Evolutionary conservation across 2,888 invertebrate species (phyloP), one percentile per base, ranked within the genome.

Genomic region (Flabesymbios commensalis): DNA sequence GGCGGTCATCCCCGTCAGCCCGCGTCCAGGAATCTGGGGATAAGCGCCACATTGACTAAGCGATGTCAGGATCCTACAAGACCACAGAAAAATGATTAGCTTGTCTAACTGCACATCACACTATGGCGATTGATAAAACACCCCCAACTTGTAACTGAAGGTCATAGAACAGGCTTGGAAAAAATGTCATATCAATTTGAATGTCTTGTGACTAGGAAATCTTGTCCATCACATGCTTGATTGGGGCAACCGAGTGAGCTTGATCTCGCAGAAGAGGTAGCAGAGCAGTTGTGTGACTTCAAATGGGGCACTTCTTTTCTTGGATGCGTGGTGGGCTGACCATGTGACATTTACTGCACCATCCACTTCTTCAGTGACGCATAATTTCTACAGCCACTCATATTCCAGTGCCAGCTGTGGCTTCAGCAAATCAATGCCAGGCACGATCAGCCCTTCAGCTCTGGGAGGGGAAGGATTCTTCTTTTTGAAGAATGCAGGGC

Each of bases 211-310:
- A n/a, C n/a, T n/a, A n/a, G n/a, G n/a, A n/a, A n/a, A 68, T 45
- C 33, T 56, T 53, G 17, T 47, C 56, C 42, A 67, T 53, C 31
- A 45, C 55, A 64, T 68, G 67, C 31, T 33, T 56, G n/a, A 63
- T 63, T 28, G 47, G 66, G 5, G 60, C 67, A 3, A 55, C 51
- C 5, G 56, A 51, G 24, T 59, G 43, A 17, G 63, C 55, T 26
- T 55, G 39, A 10, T 59, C 55, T n/a, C 28, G 42, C 7, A 59
- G 49, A 17, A 57, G 54, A 19, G 59, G 61, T 1, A 65, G 17
- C 24, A 65, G 24, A 22, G 60, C 36, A 24, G 57, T 26, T 19
- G 62, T 61, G n/a, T 60, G 39, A 54, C 39, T 28, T 52, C 39
- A 60, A 53, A 33, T 7, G 3, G 17, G 4, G 3, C 19, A 22